phyloP scores from a whole-genome alignment of 1,140 invertebrate species.

The Drosophila leontia region DNA sequence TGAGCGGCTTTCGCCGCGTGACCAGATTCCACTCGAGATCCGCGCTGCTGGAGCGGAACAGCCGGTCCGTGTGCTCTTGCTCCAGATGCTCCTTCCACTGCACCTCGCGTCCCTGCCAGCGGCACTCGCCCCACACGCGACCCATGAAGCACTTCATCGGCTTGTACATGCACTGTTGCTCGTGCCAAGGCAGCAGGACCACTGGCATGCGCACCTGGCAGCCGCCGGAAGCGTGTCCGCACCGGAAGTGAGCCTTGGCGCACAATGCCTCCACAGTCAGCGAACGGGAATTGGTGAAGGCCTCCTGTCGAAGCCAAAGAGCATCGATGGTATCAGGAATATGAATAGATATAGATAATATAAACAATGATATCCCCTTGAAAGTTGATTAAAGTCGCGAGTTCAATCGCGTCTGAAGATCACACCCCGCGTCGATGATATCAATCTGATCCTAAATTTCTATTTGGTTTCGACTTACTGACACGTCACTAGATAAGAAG shows the following conservation, averaged over 20 bases:
- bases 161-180: conserved; percentile 82
- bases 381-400: conserved; percentile 16
- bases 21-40: conserved; percentile 78
- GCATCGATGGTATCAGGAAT: not conserved
- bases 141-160: conserved; percentile 84
- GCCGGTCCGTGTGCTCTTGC: conserved; percentile 63
- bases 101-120: conserved; percentile 76
- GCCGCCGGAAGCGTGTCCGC: conserved; percentile 70
- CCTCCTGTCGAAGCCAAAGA: conserved; percentile 44
- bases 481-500: conserved; percentile 47
- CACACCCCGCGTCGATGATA: conserved; percentile 13
- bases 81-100: conserved; percentile 83
- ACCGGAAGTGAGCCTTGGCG: conserved; percentile 80
- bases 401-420: conserved; percentile 19
- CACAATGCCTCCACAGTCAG: conserved; percentile 80
- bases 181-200: conserved; percentile 77
- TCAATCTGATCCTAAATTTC: conserved; percentile 20
- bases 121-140: conserved; percentile 81
- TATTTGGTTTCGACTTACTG: conserved; percentile 10
- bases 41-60: conserved; percentile 49
- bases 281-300: conserved; percentile 76
- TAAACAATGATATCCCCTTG: not conserved
- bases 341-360: not conserved
- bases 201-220: conserved; percentile 77
- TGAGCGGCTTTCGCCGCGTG: conserved; percentile 63